phyloP scores from a whole-genome alignment of 2,797 vertebrate genomes.

The Trichosurus vulpecula region DNA sequence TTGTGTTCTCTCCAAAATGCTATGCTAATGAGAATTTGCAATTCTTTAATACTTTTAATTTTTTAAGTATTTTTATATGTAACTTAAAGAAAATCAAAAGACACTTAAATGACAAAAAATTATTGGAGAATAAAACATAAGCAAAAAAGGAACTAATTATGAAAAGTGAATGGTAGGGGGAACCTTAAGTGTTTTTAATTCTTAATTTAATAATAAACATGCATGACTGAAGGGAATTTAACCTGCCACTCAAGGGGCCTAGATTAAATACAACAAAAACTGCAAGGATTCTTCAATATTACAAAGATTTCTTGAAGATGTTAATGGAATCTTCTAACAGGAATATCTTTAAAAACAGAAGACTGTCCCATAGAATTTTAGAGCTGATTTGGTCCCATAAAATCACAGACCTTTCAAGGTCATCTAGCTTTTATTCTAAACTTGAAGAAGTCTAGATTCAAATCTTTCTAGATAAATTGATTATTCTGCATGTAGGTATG shows the following conservation, averaged over 20 bases:
- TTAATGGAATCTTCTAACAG: neutral
- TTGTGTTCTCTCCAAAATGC: neutral
- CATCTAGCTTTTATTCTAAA: neutral
- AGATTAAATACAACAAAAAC: constrained; percentile 12
- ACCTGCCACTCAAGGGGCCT: neutral
- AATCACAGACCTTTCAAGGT: neutral
- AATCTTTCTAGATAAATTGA: neutral
- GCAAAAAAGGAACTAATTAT: neutral
- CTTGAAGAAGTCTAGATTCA: neutral
- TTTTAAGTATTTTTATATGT: neutral
- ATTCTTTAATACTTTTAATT: neutral
- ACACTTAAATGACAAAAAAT: neutral
- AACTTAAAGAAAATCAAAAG: neutral
- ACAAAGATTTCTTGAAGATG: constrained; percentile 2
- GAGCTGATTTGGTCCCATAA: neutral
- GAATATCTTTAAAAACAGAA: neutral
- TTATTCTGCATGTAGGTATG: neutral
- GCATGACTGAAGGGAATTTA: neutral
- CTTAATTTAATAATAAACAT: neutral
- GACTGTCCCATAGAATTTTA: neutral
- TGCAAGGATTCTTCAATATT: neutral
- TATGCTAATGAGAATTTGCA: neutral
- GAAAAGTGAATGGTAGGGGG: neutral
- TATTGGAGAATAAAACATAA: neutral
- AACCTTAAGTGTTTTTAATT: neutral